These are phyloP conservation scores for Argopecten irradians DNA, from an alignment of 1,140 invertebrate genomes.

Conservation along the genomic window DNA sequence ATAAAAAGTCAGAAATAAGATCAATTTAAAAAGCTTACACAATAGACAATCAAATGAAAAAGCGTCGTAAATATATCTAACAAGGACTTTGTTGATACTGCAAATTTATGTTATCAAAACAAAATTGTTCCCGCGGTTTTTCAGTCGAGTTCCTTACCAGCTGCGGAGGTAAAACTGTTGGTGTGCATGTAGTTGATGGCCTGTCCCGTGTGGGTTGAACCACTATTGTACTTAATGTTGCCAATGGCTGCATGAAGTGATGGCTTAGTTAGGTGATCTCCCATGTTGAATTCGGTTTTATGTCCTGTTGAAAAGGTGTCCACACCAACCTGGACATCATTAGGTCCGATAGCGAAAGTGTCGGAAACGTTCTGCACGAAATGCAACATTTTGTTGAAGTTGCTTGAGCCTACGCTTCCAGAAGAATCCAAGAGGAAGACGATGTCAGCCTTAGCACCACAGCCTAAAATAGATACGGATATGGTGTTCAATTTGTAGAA, in stretches of 20 bases:
- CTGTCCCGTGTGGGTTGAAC: conserved; percentile 33
- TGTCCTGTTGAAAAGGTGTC: conserved; percentile 49
- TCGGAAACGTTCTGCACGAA: conserved; percentile 52
- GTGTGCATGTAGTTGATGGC: conserved; percentile 41
- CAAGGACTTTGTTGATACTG: too few relatives aligned
- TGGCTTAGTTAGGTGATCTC: neutral
- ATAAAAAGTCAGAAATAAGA: too few relatives aligned
- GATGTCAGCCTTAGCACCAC: conserved; percentile 42
- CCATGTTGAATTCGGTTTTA: conserved; percentile 43
- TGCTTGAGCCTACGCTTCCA: conserved; percentile 45
- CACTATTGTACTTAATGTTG: conserved; percentile 31
- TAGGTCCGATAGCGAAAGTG: conserved; percentile 42
- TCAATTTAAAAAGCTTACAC: too few relatives aligned
- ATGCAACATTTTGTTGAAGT: conserved; percentile 49
- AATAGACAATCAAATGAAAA: too few relatives aligned
- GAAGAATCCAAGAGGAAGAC: conserved; percentile 54
- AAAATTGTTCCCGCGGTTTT: too few relatives aligned
- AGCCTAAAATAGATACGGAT: neutral
- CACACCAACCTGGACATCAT: conserved; percentile 52
- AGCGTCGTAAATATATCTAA: too few relatives aligned
- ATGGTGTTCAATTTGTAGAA: too few relatives aligned
- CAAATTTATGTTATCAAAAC: too few relatives aligned
- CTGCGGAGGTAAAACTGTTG: conserved; percentile 41
- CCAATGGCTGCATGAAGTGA: conserved; percentile 11
- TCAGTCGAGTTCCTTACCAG: too few relatives aligned